A percentile compares a stretch with the other conserved stretches of the same genome.
phyloP scores from a whole-genome alignment of 1,140 invertebrate genomes.

The Bombus impatiens region DNA sequence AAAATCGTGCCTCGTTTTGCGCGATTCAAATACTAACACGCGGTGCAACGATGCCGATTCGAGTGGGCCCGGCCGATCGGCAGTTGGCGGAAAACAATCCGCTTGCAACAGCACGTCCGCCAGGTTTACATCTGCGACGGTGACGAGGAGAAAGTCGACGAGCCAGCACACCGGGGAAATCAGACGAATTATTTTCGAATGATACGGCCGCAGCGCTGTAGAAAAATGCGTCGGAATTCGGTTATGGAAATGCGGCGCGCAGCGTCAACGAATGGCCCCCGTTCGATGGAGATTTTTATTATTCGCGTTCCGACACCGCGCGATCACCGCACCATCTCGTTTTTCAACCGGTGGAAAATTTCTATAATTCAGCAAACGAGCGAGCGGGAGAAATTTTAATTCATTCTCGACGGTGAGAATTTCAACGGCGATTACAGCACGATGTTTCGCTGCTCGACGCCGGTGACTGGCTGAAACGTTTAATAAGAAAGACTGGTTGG shows the following conservation, averaged over 20 bases:
- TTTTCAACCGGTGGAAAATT: slow-evolving; percentile 11
- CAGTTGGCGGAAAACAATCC: slow-evolving; percentile 16
- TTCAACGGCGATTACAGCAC: neutral
- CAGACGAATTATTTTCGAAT: slow-evolving; percentile 9
- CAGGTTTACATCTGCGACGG: slow-evolving; percentile 23
- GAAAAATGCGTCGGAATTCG: slow-evolving; percentile 15
- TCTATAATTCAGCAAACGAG: neutral
- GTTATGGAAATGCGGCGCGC: slow-evolving; percentile 25
- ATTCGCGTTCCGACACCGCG: neutral
- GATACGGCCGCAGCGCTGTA: neutral
- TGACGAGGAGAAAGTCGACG: neutral
- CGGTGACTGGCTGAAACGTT: slow-evolving; percentile 5
- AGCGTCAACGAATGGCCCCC: neutral
- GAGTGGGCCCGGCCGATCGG: slow-evolving; percentile 20
- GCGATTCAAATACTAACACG: slow-evolving; percentile 34
- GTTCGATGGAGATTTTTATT: slow-evolving; percentile 9
- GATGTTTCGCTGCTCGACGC: neutral
- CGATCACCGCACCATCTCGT: too few relatives aligned
- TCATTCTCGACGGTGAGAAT: neutral
- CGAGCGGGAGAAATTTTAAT: slow-evolving; percentile 6
- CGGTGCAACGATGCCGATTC: slow-evolving; percentile 38
- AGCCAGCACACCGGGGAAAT: neutral
- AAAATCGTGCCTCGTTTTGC: slow-evolving; percentile 46
- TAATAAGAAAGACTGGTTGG: slow-evolving; percentile 19
- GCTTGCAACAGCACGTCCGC: neutral